These are phyloP conservation scores for Erythrocercus mccallii DNA, from an alignment of 2,113 vertebrate species.

Conservation along the genomic window DNA sequence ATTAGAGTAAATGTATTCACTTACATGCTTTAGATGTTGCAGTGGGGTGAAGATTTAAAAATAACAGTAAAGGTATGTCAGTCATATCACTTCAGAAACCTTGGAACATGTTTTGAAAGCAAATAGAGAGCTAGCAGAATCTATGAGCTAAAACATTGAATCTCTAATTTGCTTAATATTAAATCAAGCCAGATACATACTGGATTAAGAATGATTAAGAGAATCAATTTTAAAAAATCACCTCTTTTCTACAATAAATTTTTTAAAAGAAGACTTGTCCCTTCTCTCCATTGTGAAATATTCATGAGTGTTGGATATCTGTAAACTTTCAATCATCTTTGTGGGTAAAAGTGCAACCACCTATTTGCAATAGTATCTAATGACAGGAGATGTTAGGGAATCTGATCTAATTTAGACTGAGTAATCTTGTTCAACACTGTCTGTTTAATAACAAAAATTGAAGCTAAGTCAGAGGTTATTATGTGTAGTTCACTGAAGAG, in stretches of 20 bases:
- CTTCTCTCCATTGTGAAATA: background rate
- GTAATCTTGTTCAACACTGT: background rate
- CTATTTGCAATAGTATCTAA: background rate
- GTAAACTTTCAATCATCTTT: background rate
- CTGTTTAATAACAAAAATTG: constrained; percentile 23
- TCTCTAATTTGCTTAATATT: background rate
- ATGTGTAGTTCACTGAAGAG: background rate
- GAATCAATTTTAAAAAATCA: background rate
- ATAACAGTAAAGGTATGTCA: background rate
- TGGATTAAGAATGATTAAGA: background rate
- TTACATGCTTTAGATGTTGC: background rate
- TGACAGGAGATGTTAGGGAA: background rate
- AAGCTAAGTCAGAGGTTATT: background rate
- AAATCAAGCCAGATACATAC: background rate
- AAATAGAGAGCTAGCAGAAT: background rate
- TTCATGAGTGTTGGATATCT: background rate
- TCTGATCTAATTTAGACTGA: constrained; percentile 14
- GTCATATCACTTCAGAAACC: background rate
- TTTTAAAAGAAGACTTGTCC: background rate
- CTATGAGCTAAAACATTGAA: background rate
- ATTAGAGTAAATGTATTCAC: constrained; percentile 27
- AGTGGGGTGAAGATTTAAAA: constrained; percentile 7
- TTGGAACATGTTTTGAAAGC: constrained; percentile 20
- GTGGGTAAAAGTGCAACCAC: background rate
- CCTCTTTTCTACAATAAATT: background rate